Evolutionary conservation across 2,113 vertebrate species (phyloP), one percentile per base, ranked within the genome.

Genomic region (Cyanoliseus patagonus): DNA sequence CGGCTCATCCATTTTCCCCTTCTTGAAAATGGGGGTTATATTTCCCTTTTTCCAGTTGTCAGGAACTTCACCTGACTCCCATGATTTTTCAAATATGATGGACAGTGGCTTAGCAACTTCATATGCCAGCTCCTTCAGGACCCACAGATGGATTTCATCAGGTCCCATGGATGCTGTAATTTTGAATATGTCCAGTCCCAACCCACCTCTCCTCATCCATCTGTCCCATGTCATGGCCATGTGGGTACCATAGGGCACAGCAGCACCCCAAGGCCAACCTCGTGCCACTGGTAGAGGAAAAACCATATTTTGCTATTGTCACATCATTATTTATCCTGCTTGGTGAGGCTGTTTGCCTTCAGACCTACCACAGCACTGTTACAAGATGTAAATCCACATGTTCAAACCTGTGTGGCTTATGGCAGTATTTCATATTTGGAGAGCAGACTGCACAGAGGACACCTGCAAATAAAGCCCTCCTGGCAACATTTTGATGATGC

Each of bases 161-260:
- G 46, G 46, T 47, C 46, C 46, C 46, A 22, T 47, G 44, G 22
- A 30, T 6, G 44, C 37, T 57, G 52, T 41, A 37, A 11, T 70
- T 80, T 16, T 28, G 78, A 59, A 66, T 44, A 14, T 13, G 31
- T 11, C 23, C n/a, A 18, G 19, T 20, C 12, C 68, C 52, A 28
- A 6, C 13, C 6, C 16, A 28, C 13, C 9, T 20, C 41, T 66
- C 17, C n/a, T 33, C 44, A 66, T 31, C 25, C 53, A 46, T 6
- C n/a, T 33, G 6, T 10, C 47, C 81, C 3, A 1, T 33, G 42
- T 31, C 61, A 41, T 0, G n/a, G 37, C 76, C 44, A 25, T 0
- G 7, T 1, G 14, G 20, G 15, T 22, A 59, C 39, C 0, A 0
- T n/a, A 59, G 51, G 72, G 41, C 77, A 86, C 77, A 86, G 51